Conservation (phyloP, 2,113 vertebrate genomes). For the Pelobates fuscus region DNA sequence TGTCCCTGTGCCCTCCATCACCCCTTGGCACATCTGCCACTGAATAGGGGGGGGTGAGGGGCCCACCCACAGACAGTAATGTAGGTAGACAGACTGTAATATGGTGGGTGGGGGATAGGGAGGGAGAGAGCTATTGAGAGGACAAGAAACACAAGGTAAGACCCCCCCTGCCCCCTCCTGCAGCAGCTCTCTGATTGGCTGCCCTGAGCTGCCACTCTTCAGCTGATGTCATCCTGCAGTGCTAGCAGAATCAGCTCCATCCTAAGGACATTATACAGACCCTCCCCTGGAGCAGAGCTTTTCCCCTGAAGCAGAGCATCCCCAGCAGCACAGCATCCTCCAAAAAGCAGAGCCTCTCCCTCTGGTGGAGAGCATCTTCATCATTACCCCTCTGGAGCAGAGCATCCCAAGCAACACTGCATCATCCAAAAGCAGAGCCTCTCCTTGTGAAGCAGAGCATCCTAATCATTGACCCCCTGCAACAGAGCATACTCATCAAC, state of each 20-base stretch:
- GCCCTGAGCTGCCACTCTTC: constrained; percentile 12
- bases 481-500: no score
- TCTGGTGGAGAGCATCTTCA: neutral
- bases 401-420: constrained; percentile 12
- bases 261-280: constrained; percentile 46
- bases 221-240: constrained; percentile 77
- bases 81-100: constrained; percentile 47
- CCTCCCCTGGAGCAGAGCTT: constrained; percentile 37
- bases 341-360: constrained; percentile 25
- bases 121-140: constrained; percentile 45
- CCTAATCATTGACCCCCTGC: no score
- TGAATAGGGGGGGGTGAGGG: neutral
- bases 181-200: neutral
- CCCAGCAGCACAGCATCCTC: constrained; percentile 1
- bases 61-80: constrained; percentile 23
- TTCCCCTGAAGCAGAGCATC: constrained; percentile 25
- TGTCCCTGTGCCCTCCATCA: neutral
- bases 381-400: neutral
- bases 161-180: constrained; percentile 28
- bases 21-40: neutral
- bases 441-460: neutral
- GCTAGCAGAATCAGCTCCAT: constrained; percentile 52
- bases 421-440: neutral
- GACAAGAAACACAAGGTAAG: constrained; percentile 44
- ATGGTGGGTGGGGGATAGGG: constrained; percentile 33